A percentile compares a stretch with the other conserved stretches of the same genome.
These are phyloP conservation scores for Diacarnus erythraeanus DNA, from an alignment of 37 sponge, comb jelly and placozoan genomes.

Conservation along the genomic window DNA sequence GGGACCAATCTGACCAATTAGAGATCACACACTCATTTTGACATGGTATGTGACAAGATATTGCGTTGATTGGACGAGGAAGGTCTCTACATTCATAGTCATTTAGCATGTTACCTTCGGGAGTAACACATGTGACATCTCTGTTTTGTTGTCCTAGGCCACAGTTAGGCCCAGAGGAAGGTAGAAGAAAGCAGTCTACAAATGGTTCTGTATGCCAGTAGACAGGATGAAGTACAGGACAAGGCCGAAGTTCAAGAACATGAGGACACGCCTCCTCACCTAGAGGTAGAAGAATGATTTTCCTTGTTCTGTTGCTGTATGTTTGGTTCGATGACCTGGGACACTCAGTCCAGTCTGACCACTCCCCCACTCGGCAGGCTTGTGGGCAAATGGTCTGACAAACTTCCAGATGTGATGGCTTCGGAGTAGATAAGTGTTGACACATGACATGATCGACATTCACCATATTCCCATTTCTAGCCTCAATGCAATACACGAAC, in stretches of 20 bases:
- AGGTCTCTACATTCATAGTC: neutral
- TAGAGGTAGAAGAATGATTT: neutral
- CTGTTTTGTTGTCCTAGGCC: slow-evolving; percentile 16
- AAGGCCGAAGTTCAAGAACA: slow-evolving; percentile 3
- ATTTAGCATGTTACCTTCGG: neutral
- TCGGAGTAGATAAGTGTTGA: neutral
- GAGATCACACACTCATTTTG: slow-evolving; percentile 33
- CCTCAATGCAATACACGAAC: slow-evolving; percentile 38
- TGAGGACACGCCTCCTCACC: slow-evolving; percentile 13
- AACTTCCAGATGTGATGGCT: neutral
- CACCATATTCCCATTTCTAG: neutral
- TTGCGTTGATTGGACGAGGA: neutral
- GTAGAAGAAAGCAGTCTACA: neutral
- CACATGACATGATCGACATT: neutral
- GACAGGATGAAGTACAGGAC: slow-evolving; percentile 18
- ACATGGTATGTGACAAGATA: slow-evolving; percentile 21
- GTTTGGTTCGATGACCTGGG: slow-evolving; percentile 13
- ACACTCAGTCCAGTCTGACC: slow-evolving; percentile 29
- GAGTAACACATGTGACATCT: neutral
- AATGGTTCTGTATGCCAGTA: slow-evolving; percentile 7
- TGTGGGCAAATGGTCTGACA: slow-evolving; percentile 20
- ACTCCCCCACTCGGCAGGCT: slow-evolving; percentile 25
- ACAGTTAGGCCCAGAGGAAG: neutral
- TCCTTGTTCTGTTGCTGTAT: slow-evolving; percentile 25
- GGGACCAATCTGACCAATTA: slow-evolving; percentile 36